Conservation (phyloP, 2,797 vertebrate species). For the Pangasius macronema region DNA sequence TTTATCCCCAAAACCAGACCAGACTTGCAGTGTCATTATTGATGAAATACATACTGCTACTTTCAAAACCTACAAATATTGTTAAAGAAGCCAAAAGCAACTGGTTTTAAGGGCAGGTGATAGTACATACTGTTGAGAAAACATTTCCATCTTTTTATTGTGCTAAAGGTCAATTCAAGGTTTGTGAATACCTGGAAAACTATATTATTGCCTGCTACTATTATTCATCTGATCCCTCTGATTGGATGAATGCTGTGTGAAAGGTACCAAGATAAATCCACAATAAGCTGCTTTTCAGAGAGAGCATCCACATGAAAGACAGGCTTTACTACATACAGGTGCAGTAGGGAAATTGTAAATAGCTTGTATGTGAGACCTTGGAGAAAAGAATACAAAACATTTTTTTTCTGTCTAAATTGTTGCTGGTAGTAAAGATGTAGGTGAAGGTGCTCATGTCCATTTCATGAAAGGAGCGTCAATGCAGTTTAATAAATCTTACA, state of each 20-base stretch:
- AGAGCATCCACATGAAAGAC: background rate
- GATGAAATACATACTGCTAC: background rate
- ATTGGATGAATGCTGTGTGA: background rate
- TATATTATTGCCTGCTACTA: background rate
- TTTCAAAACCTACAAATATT: background rate
- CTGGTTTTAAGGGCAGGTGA: background rate
- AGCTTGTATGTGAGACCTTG: background rate
- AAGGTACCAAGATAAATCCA: background rate
- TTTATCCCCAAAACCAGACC: background rate
- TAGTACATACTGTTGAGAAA: background rate
- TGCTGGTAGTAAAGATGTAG: background rate
- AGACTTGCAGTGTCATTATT: background rate
- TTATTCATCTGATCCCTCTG: background rate
- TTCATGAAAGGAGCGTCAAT: conserved; percentile 1
- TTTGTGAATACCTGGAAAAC: background rate
- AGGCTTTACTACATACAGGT: background rate
- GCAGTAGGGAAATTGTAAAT: background rate
- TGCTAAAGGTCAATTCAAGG: background rate
- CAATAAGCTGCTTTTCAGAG: background rate
- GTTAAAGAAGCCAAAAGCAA: background rate
- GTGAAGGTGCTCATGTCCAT: background rate
- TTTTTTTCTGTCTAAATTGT: background rate
- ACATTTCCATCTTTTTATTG: background rate
- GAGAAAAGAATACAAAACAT: background rate
- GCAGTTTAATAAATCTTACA: background rate